Conservation (phyloP, 2,113 vertebrate species). For the Stictonetta naevosa region DNA sequence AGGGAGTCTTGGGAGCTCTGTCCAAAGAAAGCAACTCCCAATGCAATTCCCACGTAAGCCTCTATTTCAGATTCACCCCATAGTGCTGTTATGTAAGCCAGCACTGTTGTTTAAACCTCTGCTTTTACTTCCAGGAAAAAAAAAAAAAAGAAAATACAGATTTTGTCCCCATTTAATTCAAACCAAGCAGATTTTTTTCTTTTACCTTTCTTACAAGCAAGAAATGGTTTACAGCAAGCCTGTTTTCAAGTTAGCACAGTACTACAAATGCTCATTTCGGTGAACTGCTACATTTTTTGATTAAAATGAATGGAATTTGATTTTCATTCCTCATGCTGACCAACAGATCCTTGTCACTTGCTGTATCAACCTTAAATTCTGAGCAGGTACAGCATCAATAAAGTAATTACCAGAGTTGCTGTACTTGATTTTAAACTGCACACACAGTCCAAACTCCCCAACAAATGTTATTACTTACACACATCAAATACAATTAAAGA, state of each 20-base stretch:
- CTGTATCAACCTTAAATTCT: background rate
- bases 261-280: background rate
- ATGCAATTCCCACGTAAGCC: background rate
- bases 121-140: background rate
- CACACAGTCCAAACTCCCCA: background rate
- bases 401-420: background rate
- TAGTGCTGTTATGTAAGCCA: background rate
- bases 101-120: accelerated
- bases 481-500: background rate
- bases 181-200: background rate
- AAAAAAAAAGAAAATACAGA: background rate
- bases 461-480: background rate
- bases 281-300: background rate
- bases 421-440: background rate
- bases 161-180: background rate
- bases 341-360: background rate
- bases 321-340: background rate
- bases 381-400: background rate
- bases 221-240: background rate
- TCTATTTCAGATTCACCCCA: background rate
- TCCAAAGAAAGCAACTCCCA: accelerated
- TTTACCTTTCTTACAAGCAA: background rate
- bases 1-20: background rate
- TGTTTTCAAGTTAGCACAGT: background rate
- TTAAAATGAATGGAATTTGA: background rate